Evolutionary conservation across 1,140 invertebrate genomes (phyloP), one percentile per base, ranked within the genome.

Genomic region (Antheraea mylitta): DNA sequence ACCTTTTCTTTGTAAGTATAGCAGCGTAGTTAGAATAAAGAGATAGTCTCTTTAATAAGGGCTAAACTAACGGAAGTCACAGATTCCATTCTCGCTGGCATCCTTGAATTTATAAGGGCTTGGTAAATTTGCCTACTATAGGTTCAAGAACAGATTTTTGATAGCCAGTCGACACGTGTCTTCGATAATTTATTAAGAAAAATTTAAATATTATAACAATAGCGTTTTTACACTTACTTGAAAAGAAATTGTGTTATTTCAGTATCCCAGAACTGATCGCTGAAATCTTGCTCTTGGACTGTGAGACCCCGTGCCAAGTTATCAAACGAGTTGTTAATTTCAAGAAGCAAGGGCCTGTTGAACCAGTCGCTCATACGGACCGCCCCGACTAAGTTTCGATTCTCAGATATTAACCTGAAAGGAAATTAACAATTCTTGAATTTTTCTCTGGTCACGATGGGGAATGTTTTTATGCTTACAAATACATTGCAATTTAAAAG

Each of bases 171-270:
- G 4, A 30, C 1, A 1, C 22, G 22, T 30, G 22, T 30, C 22
- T 30, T 30, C 1, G 22, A 30, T 30, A 30, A 30, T 30, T 30
- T 30, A 30, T 11, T 53, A 53, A 53, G 13, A 16, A 53, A n/a
- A 53, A 16, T 58, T 62, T 37, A 19, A 53, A 30, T 30, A 30
- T 30, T 30, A 30, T 30, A 30, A 2, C 1, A 30, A 30, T 30
- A 30, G 22, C 4, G 22, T 30, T 30, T 30, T 30, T 30, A 30
- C 37, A 75, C 87, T 85, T 74, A 92, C 77, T 93, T 94, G 87
- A 98, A 97, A 7, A 98, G 85, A 83, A 95, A 97, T 74, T 96
- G 94, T 3, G 96, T 97, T 18, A 98, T 95, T 92, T 97, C 96
- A 76, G 90, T 93, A 74, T 96, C 95, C 85, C 95, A 96, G 83